These are phyloP conservation scores for Callosobruchus maculatus DNA, from an alignment of 2,888 invertebrate species.

Conservation along the genomic window DNA sequence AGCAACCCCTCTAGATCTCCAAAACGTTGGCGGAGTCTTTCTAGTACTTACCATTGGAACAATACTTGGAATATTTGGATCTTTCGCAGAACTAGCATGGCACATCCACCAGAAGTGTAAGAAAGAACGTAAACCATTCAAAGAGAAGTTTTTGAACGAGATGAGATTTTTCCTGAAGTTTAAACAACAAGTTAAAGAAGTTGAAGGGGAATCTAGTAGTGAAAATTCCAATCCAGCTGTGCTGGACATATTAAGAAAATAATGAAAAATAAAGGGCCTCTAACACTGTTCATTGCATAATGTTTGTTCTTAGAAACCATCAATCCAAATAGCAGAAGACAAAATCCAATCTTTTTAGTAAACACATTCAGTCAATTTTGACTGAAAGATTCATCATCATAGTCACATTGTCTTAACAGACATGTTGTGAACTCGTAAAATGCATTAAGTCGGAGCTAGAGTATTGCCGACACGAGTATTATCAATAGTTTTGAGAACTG, in stretches of 20 bases:
- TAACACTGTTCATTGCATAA: too few species aligned
- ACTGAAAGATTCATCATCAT: too few species aligned
- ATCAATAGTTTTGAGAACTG: too few species aligned
- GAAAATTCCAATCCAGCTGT: not conserved
- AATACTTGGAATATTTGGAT: slow-evolving; percentile 60
- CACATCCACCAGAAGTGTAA: slow-evolving; percentile 43
- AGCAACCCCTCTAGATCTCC: slow-evolving; percentile 64
- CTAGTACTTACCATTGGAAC: slow-evolving; percentile 70
- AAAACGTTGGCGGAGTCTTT: slow-evolving; percentile 84
- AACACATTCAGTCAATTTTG: too few species aligned
- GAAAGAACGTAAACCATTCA: slow-evolving; percentile 57
- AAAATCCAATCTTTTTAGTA: too few species aligned
- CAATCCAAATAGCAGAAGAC: too few species aligned
- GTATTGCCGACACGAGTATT: too few species aligned
- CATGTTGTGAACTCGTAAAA: too few species aligned
- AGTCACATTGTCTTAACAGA: too few species aligned
- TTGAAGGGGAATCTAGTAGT: slow-evolving; percentile 30
- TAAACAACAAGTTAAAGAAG: slow-evolving; percentile 66
- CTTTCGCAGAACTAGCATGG: slow-evolving; percentile 65
- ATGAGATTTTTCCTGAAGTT: slow-evolving; percentile 68
- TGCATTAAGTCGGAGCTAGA: too few species aligned
- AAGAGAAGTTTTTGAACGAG: slow-evolving; percentile 65
- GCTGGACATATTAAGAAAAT: not conserved
- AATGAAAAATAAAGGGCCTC: too few species aligned
- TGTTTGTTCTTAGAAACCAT: too few species aligned